Evolutionary conservation across 2,888 invertebrate genomes (phyloP), one percentile per base, ranked within the genome.

Genomic region (Netelia melanura): DNA sequence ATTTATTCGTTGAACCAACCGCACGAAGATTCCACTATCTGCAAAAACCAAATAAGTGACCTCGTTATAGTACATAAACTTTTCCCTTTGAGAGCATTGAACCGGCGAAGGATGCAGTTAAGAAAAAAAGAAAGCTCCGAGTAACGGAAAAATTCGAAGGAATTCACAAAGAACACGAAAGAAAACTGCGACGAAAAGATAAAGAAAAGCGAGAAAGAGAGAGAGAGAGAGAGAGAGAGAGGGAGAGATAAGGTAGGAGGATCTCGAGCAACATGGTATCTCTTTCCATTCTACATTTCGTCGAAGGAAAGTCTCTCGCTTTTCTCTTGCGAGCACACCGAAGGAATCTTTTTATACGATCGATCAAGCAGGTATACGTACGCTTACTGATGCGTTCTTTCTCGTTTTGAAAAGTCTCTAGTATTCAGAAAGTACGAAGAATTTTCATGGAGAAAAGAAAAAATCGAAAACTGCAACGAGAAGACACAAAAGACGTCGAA

Each of bases 41-140:
- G 81, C 30, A 84, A 80, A 81, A 38, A 84, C 77, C 77, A 62
- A 80, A 80, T 58, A 84, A 84, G 72, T 84, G 61, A 72, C 77
- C 77, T 81, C 78, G 81, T 84, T 84, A 81, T 65, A 81, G 81
- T 74, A 74, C 68, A 81, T 77, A 81, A 67, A 77, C 67, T 81
- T 74, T 81, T 74, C 74, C 81, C 81, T 84, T 72, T 77, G 81
- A 84, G 77, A 77, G 68, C 77, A 68, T 81, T 25, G 68, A 72
- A 68, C 72, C 77, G 23, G 44, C 3, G 58, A 21, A 8, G 38
- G 30, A 68, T 61, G 44, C n/a, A 21, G 11, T n/a, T n/a, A 21
- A 17, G 61, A 21, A 43, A n/a, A 67, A 43, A 68, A 23, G 67
- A 83, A 84, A 80, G 62, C 65, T 61, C 61, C 48, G 70, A 11